phyloP scores from a whole-genome alignment of 2,888 invertebrate genomes.

The Sepiola atlantica region DNA sequence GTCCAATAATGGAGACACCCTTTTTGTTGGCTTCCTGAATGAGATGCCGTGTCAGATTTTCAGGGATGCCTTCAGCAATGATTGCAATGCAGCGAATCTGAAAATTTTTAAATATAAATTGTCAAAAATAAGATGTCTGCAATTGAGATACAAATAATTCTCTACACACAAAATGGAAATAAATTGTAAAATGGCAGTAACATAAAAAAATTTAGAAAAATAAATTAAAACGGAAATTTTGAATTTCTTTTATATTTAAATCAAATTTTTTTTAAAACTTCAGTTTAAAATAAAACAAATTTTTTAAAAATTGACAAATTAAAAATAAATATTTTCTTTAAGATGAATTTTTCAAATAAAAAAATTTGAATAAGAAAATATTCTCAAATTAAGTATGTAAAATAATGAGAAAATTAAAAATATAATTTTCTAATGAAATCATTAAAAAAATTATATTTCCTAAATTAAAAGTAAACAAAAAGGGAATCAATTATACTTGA shows the following conservation, averaged over 20 bases:
- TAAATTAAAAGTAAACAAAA: neutral
- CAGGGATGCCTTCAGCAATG: slow-evolving; percentile 99
- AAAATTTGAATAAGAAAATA: neutral
- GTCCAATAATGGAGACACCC: slow-evolving; percentile 91
- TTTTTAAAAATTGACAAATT: too few species aligned
- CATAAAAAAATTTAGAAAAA: too few species aligned
- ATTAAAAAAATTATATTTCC: neutral
- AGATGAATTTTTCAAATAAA: too few species aligned
- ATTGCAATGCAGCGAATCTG: slow-evolving; percentile 96
- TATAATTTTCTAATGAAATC: neutral
- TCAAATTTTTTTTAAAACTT: too few species aligned
- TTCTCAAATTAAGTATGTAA: neutral
- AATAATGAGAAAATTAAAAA: neutral
- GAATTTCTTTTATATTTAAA: too few species aligned
- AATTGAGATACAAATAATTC: neutral
- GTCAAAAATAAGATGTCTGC: neutral
- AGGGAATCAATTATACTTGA: too few species aligned
- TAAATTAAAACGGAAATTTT: too few species aligned
- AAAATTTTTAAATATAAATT: slow-evolving; percentile 45
- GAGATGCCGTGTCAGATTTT: slow-evolving; percentile 96
- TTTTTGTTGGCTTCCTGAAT: slow-evolving; percentile 86
- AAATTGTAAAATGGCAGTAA: too few species aligned
- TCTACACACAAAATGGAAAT: neutral
- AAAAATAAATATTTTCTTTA: too few species aligned
- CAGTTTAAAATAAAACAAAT: too few species aligned